A percentile compares a stretch with the other conserved stretches of the same genome.
phyloP scores from a whole-genome alignment of 1,140 invertebrate species.

The Planococcus citri region DNA sequence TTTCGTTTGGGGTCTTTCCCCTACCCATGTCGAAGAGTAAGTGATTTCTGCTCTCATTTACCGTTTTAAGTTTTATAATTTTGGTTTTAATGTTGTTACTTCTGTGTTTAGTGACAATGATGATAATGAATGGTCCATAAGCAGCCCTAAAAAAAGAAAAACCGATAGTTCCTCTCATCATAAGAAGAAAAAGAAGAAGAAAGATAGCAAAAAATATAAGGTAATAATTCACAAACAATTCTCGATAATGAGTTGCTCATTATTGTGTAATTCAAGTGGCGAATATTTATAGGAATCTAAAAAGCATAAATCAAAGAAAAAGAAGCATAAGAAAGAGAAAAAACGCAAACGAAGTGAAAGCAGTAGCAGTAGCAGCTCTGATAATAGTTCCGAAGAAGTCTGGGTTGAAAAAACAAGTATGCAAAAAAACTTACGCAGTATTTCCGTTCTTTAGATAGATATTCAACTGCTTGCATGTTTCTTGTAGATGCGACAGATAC shows the following conservation, averaged over 20 bases:
- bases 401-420: constrained; percentile 58
- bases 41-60: constrained; percentile 28
- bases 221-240: no score
- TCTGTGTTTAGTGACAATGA: background rate
- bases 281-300: constrained; percentile 21
- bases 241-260: background rate
- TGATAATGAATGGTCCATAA: background rate
- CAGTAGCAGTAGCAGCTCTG: constrained; percentile 32
- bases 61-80: background rate
- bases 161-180: constrained; percentile 15
- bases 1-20: constrained; percentile 59
- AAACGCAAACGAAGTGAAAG: constrained; percentile 35
- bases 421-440: constrained; percentile 24
- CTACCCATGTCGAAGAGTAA: constrained; percentile 44
- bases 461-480: constrained; percentile 26
- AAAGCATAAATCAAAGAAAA: constrained; percentile 28
- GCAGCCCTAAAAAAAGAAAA: constrained; percentile 17
- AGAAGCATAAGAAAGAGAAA: constrained; percentile 37
- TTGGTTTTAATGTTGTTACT: no score
- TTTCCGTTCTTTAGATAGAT: background rate
- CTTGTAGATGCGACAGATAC: constrained; percentile 35
- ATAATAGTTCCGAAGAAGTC: constrained; percentile 36
- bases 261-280: background rate
- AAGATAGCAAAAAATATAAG: background rate
- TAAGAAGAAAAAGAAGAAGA: constrained; percentile 26